Evolutionary conservation across 2,888 invertebrate species (phyloP).

Genomic region (Conomelus anceps): DNA sequence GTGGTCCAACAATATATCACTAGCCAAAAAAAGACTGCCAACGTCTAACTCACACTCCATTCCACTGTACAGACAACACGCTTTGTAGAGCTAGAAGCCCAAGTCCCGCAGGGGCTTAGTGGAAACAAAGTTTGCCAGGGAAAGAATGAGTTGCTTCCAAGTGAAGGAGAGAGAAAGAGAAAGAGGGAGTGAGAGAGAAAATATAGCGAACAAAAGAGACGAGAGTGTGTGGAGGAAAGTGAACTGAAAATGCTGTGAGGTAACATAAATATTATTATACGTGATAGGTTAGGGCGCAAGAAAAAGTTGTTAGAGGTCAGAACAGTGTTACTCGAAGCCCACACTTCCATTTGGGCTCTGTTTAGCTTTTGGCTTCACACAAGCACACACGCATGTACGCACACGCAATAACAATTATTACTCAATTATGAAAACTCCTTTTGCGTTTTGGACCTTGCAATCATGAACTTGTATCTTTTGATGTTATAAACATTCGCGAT

Average conservation of each 20-base stretch:
- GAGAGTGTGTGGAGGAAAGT: background rate
- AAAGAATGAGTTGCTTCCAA: background rate
- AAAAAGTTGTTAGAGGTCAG: background rate
- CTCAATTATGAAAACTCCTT: too few species aligned
- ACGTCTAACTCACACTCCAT: background rate
- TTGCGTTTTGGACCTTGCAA: too few species aligned
- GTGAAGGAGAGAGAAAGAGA: background rate
- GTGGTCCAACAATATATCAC: background rate
- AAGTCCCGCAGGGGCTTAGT: background rate
- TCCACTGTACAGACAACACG: background rate
- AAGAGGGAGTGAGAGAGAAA: background rate
- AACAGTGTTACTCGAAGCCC: background rate
- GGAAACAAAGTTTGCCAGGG: background rate
- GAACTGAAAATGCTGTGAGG: background rate
- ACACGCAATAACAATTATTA: too few species aligned
- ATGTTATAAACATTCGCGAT: too few species aligned
- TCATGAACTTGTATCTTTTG: too few species aligned
- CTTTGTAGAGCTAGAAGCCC: background rate
- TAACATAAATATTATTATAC: background rate
- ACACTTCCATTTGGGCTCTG: background rate
- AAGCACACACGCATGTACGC: too few species aligned
- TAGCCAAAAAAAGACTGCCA: background rate
- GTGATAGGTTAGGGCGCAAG: background rate
- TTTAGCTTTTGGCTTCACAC: background rate
- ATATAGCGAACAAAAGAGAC: too few species aligned